These are phyloP conservation scores for Augiades crinisus DNA, from an alignment of 2,888 invertebrate genomes.

Conservation along the genomic window DNA sequence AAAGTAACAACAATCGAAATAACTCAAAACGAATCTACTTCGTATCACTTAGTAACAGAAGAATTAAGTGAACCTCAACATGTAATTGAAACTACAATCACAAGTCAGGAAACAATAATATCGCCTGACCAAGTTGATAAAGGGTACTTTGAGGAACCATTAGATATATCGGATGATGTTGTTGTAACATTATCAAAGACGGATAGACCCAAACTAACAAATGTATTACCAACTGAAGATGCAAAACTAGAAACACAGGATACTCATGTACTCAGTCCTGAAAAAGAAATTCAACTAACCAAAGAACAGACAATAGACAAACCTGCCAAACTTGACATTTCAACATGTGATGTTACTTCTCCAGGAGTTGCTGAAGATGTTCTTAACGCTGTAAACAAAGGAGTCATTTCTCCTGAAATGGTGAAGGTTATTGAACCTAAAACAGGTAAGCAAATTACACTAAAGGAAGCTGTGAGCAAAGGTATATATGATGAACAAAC, in stretches of 20 bases:
- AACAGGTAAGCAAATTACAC: constrained; percentile 84
- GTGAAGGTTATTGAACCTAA: constrained; percentile 86
- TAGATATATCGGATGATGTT: background rate
- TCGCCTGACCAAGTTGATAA: constrained; percentile 48
- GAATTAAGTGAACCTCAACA: constrained; percentile 40
- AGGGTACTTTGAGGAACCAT: constrained; percentile 4
- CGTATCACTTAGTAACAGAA: constrained; percentile 52
- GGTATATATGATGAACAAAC: constrained; percentile 88
- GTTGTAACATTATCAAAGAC: background rate
- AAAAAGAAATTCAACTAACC: no score
- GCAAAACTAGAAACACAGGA: constrained; percentile 11
- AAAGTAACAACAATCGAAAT: constrained; percentile 59
- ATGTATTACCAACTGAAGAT: constrained; percentile 3
- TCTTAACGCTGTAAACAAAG: constrained; percentile 87
- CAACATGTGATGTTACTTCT: constrained; percentile 84
- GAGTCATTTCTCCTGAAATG: constrained; percentile 84
- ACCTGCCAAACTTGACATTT: no score
- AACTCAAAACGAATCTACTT: constrained; percentile 55
- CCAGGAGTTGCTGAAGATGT: constrained; percentile 84
- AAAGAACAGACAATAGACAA: no score
- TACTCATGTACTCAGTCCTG: background rate
- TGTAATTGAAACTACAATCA: constrained; percentile 37
- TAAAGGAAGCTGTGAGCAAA: constrained; percentile 88
- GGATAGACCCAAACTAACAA: background rate
- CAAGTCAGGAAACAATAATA: constrained; percentile 40